phyloP scores from a whole-genome alignment of 2,888 invertebrate species.

The Drosophila prostipennis region DNA sequence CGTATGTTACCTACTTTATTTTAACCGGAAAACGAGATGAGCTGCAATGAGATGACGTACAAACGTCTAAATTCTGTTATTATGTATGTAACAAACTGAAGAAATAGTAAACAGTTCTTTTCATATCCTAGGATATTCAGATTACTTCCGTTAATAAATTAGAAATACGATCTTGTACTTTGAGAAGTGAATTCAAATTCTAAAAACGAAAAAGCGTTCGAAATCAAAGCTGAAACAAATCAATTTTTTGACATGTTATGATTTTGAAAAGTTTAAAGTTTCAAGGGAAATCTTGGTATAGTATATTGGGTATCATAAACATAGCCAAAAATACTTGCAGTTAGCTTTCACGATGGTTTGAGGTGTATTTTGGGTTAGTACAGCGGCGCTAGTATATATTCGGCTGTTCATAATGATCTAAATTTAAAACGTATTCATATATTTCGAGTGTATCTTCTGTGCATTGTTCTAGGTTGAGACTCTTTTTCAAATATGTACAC shows the following conservation, averaged over 20 bases:
- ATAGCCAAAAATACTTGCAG: conserved; percentile 3
- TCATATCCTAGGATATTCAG: not conserved
- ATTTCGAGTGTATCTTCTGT: conserved; percentile 65
- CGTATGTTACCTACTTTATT: conserved; percentile 3
- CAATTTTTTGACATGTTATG: conserved; percentile 15
- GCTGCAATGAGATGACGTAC: conserved; percentile 1
- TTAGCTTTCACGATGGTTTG: conserved; percentile 11
- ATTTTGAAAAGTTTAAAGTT: not conserved
- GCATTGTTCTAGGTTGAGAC: conserved; percentile 36
- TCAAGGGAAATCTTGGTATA: not conserved
- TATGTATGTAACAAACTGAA: not conserved
- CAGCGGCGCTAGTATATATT: conserved; percentile 29
- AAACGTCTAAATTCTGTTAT: not conserved
- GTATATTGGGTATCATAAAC: conserved; percentile 11
- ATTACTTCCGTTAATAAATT: conserved; percentile 8
- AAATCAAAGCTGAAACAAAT: conserved; percentile 3
- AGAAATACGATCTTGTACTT: not conserved
- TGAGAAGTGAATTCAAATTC: not conserved
- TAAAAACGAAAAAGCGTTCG: not conserved
- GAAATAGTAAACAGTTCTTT: not conserved
- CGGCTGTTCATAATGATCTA: conserved; percentile 55
- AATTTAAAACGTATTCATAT: conserved; percentile 61
- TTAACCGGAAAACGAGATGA: conserved; percentile 11
- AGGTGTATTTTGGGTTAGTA: conserved; percentile 35
- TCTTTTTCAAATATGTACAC: conserved; percentile 30